A percentile compares a stretch with the other conserved stretches of the same genome.
These are phyloP conservation scores for Rafetus swinhoei DNA, from an alignment of 2,113 vertebrate genomes.

Conservation along the genomic window DNA sequence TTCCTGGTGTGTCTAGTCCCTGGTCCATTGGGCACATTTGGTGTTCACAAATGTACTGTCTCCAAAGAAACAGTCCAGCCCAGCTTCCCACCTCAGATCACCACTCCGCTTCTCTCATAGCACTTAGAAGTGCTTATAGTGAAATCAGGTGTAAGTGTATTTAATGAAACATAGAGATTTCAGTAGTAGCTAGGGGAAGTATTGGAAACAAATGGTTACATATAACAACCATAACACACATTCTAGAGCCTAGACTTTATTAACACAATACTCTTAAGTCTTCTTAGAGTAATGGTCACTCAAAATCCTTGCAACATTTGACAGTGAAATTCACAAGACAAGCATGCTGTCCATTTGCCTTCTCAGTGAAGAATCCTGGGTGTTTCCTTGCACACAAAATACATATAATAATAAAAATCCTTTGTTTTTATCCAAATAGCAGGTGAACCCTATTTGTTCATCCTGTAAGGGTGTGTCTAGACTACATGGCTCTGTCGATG, in stretches of 20 bases:
- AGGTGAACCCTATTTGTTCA: background rate
- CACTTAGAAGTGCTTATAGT: background rate
- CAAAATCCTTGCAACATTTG: background rate
- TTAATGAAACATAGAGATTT: background rate
- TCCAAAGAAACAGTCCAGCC: background rate
- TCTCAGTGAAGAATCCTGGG: background rate
- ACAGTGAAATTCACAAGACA: background rate
- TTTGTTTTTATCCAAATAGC: background rate
- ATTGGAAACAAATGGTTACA: background rate
- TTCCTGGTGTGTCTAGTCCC: too few relatives aligned
- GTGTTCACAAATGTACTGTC: background rate
- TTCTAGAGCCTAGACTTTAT: background rate
- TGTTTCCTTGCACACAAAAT: background rate
- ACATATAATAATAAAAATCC: background rate
- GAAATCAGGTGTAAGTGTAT: background rate
- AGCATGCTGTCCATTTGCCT: background rate
- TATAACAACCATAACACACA: background rate
- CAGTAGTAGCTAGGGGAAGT: background rate
- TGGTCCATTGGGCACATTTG: background rate
- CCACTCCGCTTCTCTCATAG: background rate
- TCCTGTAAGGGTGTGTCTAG: too few relatives aligned
- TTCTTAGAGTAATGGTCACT: background rate
- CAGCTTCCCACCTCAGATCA: background rate
- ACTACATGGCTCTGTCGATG: too few relatives aligned
- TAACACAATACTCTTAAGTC: background rate